Percentiles rank a stretch among this genome's conserved stretches.
phyloP scores from a whole-genome alignment of 2,797 vertebrate species.

The Staurois parvus region DNA sequence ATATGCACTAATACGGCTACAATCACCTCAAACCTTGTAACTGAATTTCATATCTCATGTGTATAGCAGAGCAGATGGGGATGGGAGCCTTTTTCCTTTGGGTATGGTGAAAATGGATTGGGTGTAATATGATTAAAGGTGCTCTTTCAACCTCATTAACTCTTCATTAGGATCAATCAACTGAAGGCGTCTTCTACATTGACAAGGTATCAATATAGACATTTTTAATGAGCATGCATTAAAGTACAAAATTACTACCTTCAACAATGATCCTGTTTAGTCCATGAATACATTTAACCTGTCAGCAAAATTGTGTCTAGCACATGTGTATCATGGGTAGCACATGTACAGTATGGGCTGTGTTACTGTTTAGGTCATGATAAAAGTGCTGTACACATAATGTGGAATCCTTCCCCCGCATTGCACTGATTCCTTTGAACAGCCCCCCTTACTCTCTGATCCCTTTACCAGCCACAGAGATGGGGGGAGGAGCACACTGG shows the following conservation, averaged over 20 bases:
- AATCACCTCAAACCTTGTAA: no score
- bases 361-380: background rate
- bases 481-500: background rate
- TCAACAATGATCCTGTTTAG: background rate
- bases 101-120: background rate
- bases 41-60: no score
- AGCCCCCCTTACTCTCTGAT: background rate
- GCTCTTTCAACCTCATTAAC: background rate
- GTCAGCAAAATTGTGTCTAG: background rate
- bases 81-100: background rate
- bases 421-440: background rate
- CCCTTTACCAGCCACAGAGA: background rate
- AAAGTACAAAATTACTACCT: background rate
- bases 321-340: no score
- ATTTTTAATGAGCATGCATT: background rate
- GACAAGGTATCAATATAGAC: background rate
- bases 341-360: background rate
- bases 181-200: no score
- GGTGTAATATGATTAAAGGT: background rate
- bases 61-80: no score
- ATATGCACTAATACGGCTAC: no score
- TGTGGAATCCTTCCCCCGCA: background rate
- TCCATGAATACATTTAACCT: background rate
- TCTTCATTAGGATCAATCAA: background rate
- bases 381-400: background rate